Base-by-base conservation (phyloP, 53 echinoderm and acorn worm species). In the Luidia sarsii region DNA sequence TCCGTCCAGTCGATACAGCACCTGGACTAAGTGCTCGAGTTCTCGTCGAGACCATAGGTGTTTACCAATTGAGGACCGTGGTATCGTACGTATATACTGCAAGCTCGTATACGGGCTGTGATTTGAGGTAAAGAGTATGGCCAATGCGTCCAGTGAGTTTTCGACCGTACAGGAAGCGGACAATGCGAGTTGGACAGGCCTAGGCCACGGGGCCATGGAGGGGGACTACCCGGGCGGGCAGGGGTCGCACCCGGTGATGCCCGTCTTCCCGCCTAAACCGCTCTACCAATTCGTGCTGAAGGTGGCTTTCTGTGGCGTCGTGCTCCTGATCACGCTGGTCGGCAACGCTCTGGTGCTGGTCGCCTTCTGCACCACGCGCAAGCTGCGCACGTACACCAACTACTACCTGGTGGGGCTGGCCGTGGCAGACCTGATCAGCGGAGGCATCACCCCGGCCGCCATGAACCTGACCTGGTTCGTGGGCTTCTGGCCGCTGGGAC, bases 341-440 rank as follows among this genome's bases (percentile, higher is more conserved):
- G 90, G 85, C 25, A 90, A 90, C 64, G 28, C 55, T 16, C 68
- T 90, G 27, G 85, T 90, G 7, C 62, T 90, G 41, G 10, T 90
- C 0, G 81, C 90, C 7, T 90, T 82, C 18, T 39, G 49, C 28
- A 90, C 50, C 43, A 63, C 73, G n/a, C 55, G 67, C 21, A 72
- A 67, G 50, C 90, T 90, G 20, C 86, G 74, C 22, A 81, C 67
- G 19, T 90, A 90, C 82, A 74, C 82, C 53, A 90, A 90, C 69
- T 90, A 82, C 25, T 90, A 86, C 74, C 66, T 90, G 18, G 82
- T 86, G n/a, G 85, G 74, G 21, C 48, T 90, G 34, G 90, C 90
- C 15, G 67, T 70, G 4, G 81, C 86, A 20, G 90, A 90, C 56
- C 74, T 90, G 2, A 13, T 65, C 39, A 81, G 79, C 4, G 88